These are phyloP conservation scores for Leptoclinus maculatus DNA, from an alignment of 2,797 vertebrate genomes.

Conservation along the genomic window DNA sequence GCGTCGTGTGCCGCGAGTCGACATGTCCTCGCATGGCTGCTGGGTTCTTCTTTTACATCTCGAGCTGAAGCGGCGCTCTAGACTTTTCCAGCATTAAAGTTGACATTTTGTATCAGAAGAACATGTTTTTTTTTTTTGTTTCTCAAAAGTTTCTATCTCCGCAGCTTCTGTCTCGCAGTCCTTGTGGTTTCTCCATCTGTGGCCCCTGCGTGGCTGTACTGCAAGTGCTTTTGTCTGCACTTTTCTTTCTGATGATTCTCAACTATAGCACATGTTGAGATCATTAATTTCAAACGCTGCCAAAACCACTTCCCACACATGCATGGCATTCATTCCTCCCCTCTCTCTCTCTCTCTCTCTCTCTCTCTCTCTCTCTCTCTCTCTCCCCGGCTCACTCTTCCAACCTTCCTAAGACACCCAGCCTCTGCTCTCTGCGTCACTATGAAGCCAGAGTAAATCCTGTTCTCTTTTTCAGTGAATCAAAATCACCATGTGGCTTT, in stretches of 20 bases:
- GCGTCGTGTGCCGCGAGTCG: slow-evolving; percentile 13
- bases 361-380: too few species aligned
- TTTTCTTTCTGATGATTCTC: slow-evolving; percentile 81
- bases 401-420: slow-evolving; percentile 31
- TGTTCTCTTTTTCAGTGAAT: slow-evolving; percentile 66
- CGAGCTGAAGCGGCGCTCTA: slow-evolving; percentile 9
- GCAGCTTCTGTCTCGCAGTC: slow-evolving; percentile 65
- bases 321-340: slow-evolving; percentile 79
- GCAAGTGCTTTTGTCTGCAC: slow-evolving; percentile 80
- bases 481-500: slow-evolving; percentile 74
- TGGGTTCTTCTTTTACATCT: slow-evolving; percentile 30
- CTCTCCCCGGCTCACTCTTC: slow-evolving; percentile 31
- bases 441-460: slow-evolving; percentile 62
- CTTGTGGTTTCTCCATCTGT: slow-evolving; percentile 78
- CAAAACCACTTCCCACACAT: slow-evolving; percentile 85
- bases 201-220: slow-evolving; percentile 67
- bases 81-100: slow-evolving; percentile 55
- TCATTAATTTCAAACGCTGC: slow-evolving; percentile 83
- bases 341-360: slow-evolving; percentile 24
- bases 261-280: slow-evolving; percentile 84
- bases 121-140: slow-evolving; percentile 34
- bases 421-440: slow-evolving; percentile 32
- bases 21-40: slow-evolving; percentile 47
- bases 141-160: slow-evolving; percentile 53
- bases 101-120: slow-evolving; percentile 65